Evolutionary conservation across 2,113 vertebrate genomes (phyloP), one percentile per base, ranked within the genome.

Genomic region (Cochlearius cochlearius): DNA sequence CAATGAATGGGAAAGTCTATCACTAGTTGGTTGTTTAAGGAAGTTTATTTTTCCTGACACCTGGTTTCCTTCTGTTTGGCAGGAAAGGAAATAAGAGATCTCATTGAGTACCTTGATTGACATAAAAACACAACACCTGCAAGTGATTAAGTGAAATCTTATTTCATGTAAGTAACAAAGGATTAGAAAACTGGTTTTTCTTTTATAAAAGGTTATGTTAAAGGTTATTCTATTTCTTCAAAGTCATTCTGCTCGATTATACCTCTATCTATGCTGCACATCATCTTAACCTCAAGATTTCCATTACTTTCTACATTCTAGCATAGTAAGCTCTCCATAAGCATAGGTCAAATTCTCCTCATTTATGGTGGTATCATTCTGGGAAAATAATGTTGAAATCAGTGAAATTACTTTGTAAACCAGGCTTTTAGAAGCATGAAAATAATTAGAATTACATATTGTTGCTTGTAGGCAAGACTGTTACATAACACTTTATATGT

Each of bases 171-270:
- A 90, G 47, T 41, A 80, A 75, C 34, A 87, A 83, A 95, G 34
- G 38, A 87, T 79, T 93, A 90, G 49, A 91, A 72, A 92, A 43
- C 27, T 1, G 2, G 73, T 92, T 95, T 95, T 11, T 68, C 41
- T 92, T 85, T 76, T 41, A 79, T 45, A 73, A 88, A 94, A 73
- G 39, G 36, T 86, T 92, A 45, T 90, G 78, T 62, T 93, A 95
- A 94, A 96, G 74, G 66, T 91, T 95, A 86, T 86, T 80, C 38
- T 90, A 55, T 83, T 81, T 86, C 62, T 86, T 82, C 49, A 88
- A 67, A 91, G 47, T 63, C 34, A 41, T 80, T 90, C 77, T 83
- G 29, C 32, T 90, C 14, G 0, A 43, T 75, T 55, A 52, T 60
- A 45, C 38, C 45, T 27, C 32, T 59, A 10, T 69, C 15, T 69